A percentile compares a stretch with the other conserved stretches of the same genome.
Conservation (phyloP, 2,113 vertebrate species). For the Rhea americana region DNA sequence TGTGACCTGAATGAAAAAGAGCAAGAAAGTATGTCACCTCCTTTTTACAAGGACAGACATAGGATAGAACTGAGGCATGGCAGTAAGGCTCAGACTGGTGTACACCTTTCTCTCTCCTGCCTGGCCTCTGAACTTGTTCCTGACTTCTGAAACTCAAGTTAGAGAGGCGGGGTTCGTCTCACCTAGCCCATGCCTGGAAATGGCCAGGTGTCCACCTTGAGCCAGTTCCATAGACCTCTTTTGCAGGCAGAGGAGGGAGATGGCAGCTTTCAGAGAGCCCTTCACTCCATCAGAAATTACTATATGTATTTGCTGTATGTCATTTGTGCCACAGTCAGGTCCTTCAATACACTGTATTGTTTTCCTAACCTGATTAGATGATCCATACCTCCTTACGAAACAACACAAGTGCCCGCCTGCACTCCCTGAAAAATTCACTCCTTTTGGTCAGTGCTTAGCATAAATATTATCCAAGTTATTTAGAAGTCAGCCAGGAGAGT, state of each 20-base stretch:
- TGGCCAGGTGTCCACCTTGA: neutral
- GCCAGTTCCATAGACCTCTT: neutral
- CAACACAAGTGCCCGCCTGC: neutral
- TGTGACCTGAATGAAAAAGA: neutral
- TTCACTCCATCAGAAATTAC: neutral
- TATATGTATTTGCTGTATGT: neutral
- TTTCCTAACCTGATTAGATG: neutral
- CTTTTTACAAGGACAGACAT: neutral
- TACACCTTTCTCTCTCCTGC: neutral
- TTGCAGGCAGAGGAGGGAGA: neutral
- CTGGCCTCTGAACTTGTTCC: neutral
- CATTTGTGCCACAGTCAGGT: neutral
- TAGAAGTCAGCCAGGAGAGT: neutral
- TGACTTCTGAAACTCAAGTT: neutral
- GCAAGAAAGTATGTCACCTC: neutral
- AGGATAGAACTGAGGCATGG: neutral
- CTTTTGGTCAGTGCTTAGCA: neutral
- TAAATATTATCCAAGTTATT: rapidly evolving
- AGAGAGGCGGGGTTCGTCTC: neutral
- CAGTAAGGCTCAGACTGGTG: neutral
- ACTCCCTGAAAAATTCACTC: neutral
- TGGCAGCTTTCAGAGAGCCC: neutral
- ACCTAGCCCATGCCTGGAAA: neutral
- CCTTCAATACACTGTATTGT: rapidly evolving
- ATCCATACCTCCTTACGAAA: neutral